Evolutionary conservation across 2,797 vertebrate genomes (phyloP).

Genomic region (Clamator glandarius): DNA sequence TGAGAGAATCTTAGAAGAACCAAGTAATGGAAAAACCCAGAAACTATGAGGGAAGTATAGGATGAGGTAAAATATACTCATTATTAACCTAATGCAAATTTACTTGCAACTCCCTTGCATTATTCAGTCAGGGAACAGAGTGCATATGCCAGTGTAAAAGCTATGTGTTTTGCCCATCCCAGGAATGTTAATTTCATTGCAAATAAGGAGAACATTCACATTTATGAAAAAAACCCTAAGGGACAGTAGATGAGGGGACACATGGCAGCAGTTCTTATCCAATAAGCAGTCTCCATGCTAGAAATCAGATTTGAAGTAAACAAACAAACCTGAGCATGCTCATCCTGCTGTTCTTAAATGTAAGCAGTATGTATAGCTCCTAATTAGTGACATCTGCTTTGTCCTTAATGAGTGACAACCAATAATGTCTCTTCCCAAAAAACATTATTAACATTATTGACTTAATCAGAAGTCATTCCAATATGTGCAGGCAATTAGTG

Average conservation of each 20-base stretch:
- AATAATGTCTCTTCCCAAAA: conserved; percentile 12
- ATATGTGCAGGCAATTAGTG: conserved; percentile 18
- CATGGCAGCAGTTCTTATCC: not conserved
- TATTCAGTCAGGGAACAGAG: not conserved
- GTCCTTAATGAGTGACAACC: conserved; percentile 13
- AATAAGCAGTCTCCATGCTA: not conserved
- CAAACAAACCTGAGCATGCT: not conserved
- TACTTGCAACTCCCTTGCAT: not conserved
- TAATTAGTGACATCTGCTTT: conserved; percentile 29
- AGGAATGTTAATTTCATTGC: not conserved
- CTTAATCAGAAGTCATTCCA: conserved; percentile 15
- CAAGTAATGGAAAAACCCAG: not conserved
- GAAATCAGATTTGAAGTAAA: conserved; percentile 7
- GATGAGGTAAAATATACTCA: not conserved
- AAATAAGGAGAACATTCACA: not conserved
- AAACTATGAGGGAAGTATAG: not conserved
- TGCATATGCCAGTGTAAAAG: not conserved
- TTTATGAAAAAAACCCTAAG: not conserved
- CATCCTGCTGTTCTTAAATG: not conserved
- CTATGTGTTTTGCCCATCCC: not conserved
- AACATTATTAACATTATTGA: not conserved
- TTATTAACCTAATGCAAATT: not conserved
- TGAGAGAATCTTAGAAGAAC: not conserved
- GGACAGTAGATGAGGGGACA: not conserved
- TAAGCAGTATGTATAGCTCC: not conserved